Evolutionary conservation across 2,797 vertebrate species (phyloP), one percentile per base, ranked within the genome.

Genomic region (Ctenopoma kingsleyae): DNA sequence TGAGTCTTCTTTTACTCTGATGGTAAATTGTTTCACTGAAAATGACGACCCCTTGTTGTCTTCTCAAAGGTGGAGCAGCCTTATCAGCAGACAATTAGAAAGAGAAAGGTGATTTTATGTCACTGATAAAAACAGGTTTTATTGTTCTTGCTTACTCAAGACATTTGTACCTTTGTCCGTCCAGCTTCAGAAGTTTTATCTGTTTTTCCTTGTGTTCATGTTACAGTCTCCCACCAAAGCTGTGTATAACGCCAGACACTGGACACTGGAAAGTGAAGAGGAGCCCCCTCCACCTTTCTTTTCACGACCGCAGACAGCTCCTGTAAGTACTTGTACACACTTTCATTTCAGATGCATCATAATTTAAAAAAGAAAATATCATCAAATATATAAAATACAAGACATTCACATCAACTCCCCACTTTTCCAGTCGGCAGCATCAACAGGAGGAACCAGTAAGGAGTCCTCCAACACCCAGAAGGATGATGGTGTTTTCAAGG

Each of bases 401-500:
- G 6, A n/a, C 30, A 25, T 50, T 27, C 8, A 16, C 8, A 10
- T 36, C 6, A 1, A 8, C 48, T n/a, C 9, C 17, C 1, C 5
- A 10, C 23, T 23, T 23, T 23, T 49, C 11, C 86, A 93, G 92
- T 83, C 70, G 1, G 27, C 83, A 0, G 76, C 83, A 0, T 58
- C 86, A 1, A 74, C 83, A 0, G 85, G 79, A 30, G 84, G 88
- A 8, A 56, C 84, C 48, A 82, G 86, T 13, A 94, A 93, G 56
- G 92, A 96, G 87, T 91, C 95, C 22, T 0, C 83, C 0, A 92
- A 94, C 83, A 40, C 89, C 9, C 94, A 95, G 85, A 98, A 97
- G 93, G 97, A 98, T 71, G 97, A 98, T 49, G 95, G 96, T 3
- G 91, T 99, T 58, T 99, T 99, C 90, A 99, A 99, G 89, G 95